Percentiles rank a stretch among this genome's conserved stretches.
These are phyloP conservation scores for Heptranchias perlo DNA, from an alignment of 2,113 vertebrate species.

Conservation along the genomic window DNA sequence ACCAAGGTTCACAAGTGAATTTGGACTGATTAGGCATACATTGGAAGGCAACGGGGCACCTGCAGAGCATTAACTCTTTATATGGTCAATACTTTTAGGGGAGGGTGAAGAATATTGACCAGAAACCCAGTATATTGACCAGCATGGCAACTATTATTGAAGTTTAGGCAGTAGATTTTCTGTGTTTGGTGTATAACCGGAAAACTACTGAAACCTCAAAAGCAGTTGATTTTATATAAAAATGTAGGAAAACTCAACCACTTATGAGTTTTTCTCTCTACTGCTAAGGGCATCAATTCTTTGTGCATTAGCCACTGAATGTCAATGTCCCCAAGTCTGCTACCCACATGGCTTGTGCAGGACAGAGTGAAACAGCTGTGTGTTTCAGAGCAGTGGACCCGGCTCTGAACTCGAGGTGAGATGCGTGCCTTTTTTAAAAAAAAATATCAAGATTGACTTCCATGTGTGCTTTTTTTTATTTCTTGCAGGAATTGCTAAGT, in stretches of 20 bases:
- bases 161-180: neutral
- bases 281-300: neutral
- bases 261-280: neutral
- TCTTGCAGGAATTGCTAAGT: conserved; percentile 17
- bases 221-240: neutral
- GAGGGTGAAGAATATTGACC: neutral
- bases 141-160: neutral
- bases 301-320: conserved; percentile 26
- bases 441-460: conserved; percentile 10
- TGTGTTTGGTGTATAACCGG: neutral
- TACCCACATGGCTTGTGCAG: neutral
- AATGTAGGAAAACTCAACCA: neutral
- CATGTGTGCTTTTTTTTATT: conserved; percentile 23
- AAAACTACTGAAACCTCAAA: neutral
- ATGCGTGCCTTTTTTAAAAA: neutral
- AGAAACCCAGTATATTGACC: neutral
- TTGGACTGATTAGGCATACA: neutral
- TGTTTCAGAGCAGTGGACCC: neutral
- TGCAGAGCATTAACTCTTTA: no score
- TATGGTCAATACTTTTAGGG: neutral
- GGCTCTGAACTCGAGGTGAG: neutral
- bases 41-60: neutral
- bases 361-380: neutral
- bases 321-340: conserved; percentile 14
- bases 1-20: neutral